phyloP scores from a whole-genome alignment of 2,888 invertebrate species.

The Rhagonycha fulva region DNA sequence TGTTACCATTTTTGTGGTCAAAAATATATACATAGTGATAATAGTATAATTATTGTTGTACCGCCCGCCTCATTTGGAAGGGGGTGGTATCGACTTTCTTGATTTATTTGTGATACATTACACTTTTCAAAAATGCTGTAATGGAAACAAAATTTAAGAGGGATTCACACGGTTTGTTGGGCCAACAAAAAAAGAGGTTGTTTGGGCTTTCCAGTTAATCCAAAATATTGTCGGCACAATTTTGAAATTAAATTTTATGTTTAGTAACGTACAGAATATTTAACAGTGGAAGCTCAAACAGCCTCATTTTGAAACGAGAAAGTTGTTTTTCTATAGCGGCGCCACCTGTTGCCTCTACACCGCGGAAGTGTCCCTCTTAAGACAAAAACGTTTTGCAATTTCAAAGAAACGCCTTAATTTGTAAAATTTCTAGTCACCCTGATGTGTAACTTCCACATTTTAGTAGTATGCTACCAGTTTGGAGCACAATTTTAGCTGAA shows the following conservation, averaged over 20 bases:
- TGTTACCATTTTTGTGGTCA: slow-evolving; percentile 15
- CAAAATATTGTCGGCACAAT: too few relatives aligned
- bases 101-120: neutral
- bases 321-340: too few relatives aligned
- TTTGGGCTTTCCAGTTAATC: too few relatives aligned
- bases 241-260: too few relatives aligned
- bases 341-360: too few relatives aligned
- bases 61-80: neutral
- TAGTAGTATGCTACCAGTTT: neutral
- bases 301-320: too few relatives aligned
- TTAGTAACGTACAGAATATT: too few relatives aligned
- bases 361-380: neutral
- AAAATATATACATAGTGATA: slow-evolving; percentile 9
- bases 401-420: neutral
- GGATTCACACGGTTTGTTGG: too few relatives aligned
- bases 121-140: neutral
- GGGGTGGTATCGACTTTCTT: neutral
- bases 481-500: neutral
- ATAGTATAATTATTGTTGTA: slow-evolving; percentile 4
- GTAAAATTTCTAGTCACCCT: neutral
- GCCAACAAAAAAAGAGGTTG: too few relatives aligned
- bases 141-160: neutral
- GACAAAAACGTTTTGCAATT: neutral
- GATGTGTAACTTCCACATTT: neutral
- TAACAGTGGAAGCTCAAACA: too few relatives aligned